Evolutionary conservation across 2,888 invertebrate species (phyloP).

Genomic region (Volucella inflata): DNA sequence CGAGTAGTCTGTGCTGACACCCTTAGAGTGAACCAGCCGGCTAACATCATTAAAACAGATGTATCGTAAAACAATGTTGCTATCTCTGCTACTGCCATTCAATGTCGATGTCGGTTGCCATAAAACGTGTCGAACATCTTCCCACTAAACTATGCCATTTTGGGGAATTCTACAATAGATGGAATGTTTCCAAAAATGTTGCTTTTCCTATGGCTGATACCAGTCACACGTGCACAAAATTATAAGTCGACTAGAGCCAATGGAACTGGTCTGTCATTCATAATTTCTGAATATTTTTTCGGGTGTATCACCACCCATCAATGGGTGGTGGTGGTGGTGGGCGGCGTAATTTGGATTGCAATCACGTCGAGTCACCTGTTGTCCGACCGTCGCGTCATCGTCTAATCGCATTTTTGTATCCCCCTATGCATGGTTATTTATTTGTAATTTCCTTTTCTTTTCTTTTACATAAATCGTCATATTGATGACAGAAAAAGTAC

Average conservation of each 20-base stretch:
- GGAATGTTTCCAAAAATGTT: not conserved
- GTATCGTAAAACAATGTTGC: constrained; percentile 43
- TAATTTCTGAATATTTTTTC: constrained; percentile 13
- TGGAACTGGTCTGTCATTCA: constrained; percentile 22
- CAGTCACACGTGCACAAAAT: constrained; percentile 24
- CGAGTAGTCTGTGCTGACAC: not conserved
- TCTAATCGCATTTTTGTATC: constrained; percentile 13
- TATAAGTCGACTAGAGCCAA: constrained; percentile 33
- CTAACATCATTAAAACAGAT: constrained; percentile 35
- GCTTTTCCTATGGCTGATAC: not conserved
- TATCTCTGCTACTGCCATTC: constrained; percentile 10
- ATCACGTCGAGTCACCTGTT: constrained; percentile 55
- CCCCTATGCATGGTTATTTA: not conserved
- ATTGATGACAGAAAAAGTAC: not conserved
- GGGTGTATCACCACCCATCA: constrained; percentile 27
- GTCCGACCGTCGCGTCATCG: constrained; percentile 16
- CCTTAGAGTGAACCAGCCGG: not conserved
- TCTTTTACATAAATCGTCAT: not conserved
- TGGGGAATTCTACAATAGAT: not conserved
- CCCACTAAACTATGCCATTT: constrained; percentile 7
- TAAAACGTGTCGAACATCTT: not conserved
- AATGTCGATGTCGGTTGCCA: constrained; percentile 10
- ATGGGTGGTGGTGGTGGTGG: constrained; percentile 20
- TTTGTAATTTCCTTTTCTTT: constrained; percentile 18
- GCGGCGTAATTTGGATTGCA: constrained; percentile 35